Base-by-base conservation (phyloP, 2,888 invertebrate genomes). In the Cordilura impudica region DNA sequence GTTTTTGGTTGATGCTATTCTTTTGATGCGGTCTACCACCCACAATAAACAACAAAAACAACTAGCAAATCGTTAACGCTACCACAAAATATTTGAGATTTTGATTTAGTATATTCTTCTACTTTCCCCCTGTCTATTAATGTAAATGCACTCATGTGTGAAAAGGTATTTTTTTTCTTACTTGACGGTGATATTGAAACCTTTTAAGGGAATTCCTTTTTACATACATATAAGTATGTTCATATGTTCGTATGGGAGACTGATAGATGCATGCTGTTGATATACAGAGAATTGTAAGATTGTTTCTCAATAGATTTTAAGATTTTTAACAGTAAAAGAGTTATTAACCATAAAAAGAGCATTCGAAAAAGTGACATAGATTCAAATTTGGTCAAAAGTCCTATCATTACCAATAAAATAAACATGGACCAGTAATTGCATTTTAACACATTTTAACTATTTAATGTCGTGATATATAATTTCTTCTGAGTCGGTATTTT, bases 51-150 rank as follows among this genome's bases (percentile, higher is more conserved):
- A 71, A 72, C 71, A 67, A 77, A 35, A 77, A 65, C 69, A 69
- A 67, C 66, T 71, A 67, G 71, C 58, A 81, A 81, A 81, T 82
- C 71, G 75, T 21, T 70, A 82, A 53, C 83, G 81, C 81, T 82
- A 82, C 83, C 83, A 81, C 82, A 83, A 78, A 72, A 79, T 81
- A 79, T 83, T 79, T 81, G 66, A 65, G 81, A 70, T 81, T 81
- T 82, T 81, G 83, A 81, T 83, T 82, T 82, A 78, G 43, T 51
- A 78, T 63, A 63, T 53, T 45, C 45, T 21, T 56, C 47, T 45
- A 53, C 47, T 29, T n/a, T 14, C 51, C 19, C 29, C 12, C 4
- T 69, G 26, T 56, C 26, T 56, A 56, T 54, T 67, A 65, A 69
- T 56, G 45, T 39, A 72, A 77, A 79, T 75, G 77, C 81, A 79